Conservation (phyloP, 2,797 vertebrate genomes). For the Enteromius afrohamiltoni region DNA sequence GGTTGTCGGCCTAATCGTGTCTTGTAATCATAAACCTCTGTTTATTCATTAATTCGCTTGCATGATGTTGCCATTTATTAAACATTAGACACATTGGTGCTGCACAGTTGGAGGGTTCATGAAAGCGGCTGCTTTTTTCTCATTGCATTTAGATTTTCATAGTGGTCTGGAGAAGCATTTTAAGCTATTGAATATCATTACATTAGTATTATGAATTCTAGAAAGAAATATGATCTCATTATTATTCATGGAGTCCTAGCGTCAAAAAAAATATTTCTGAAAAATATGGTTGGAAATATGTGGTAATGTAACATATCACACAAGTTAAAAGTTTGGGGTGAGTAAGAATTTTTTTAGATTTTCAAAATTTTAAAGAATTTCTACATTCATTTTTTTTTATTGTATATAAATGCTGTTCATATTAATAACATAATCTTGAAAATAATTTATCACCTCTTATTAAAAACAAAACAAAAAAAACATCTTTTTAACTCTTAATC, state of each 20-base stretch:
- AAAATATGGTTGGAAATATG: neutral
- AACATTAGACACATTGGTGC: neutral
- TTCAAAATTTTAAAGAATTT: no score
- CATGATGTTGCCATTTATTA: neutral
- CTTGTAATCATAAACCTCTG: conserved; percentile 7
- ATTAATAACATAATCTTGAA: neutral
- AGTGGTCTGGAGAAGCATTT: neutral
- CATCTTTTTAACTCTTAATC: no score
- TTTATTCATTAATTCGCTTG: neutral
- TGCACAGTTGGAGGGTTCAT: neutral
- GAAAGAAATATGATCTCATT: neutral
- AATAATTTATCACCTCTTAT: neutral
- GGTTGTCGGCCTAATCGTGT: neutral
- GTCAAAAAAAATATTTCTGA: neutral
- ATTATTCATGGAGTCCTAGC: neutral
- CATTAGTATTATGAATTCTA: neutral
- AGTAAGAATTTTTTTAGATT: neutral
- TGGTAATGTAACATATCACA: neutral
- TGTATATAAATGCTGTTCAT: neutral
- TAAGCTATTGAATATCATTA: neutral
- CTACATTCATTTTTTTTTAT: neutral
- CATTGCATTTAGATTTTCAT: neutral
- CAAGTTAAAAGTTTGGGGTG: neutral
- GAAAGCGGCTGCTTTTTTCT: neutral
- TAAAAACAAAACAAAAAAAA: neutral